Percentiles rank a stretch among this genome's conserved stretches.
Conservation (phyloP, 2,888 invertebrate genomes). For the Dinocampus coccinellae region DNA sequence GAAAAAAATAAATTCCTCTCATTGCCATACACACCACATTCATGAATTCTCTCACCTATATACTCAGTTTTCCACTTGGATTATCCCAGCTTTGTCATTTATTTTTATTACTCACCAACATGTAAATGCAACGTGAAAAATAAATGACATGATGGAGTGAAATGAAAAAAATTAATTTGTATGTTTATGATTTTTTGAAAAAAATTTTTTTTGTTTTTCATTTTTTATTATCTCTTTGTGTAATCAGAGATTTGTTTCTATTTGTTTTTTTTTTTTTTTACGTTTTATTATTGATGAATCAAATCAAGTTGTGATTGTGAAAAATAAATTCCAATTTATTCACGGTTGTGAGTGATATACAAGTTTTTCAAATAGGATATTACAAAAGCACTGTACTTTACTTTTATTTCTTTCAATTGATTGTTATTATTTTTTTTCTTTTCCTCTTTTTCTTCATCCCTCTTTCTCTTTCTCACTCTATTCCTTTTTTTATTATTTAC, state of each 20-base stretch:
- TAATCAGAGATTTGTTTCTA: not conserved
- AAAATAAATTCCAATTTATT: not conserved
- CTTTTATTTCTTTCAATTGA: not conserved
- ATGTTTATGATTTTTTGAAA: not conserved
- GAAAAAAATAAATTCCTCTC: too few relatives aligned
- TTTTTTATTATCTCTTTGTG: not conserved
- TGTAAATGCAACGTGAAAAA: not conserved
- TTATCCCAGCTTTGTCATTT: slow-evolving; percentile 29
- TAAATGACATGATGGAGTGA: not conserved
- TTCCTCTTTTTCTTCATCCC: too few relatives aligned
- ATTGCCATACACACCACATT: not conserved
- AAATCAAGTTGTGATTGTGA: not conserved
- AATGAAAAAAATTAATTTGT: not conserved
- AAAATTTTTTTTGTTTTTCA: too few relatives aligned
- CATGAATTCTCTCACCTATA: slow-evolving; percentile 12
- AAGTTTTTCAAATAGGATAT: not conserved
- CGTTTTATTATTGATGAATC: not conserved
- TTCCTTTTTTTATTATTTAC: too few relatives aligned
- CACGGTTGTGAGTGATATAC: not conserved
- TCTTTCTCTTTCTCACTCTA: too few relatives aligned
- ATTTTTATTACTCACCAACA: not conserved
- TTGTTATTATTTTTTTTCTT: not conserved
- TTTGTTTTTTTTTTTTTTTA: not conserved
- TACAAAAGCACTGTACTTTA: not conserved
- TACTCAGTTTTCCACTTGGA: slow-evolving; percentile 22